Evolutionary conservation across 2,797 vertebrate species (phyloP).

Genomic region (Gymnodraco acuticeps): DNA sequence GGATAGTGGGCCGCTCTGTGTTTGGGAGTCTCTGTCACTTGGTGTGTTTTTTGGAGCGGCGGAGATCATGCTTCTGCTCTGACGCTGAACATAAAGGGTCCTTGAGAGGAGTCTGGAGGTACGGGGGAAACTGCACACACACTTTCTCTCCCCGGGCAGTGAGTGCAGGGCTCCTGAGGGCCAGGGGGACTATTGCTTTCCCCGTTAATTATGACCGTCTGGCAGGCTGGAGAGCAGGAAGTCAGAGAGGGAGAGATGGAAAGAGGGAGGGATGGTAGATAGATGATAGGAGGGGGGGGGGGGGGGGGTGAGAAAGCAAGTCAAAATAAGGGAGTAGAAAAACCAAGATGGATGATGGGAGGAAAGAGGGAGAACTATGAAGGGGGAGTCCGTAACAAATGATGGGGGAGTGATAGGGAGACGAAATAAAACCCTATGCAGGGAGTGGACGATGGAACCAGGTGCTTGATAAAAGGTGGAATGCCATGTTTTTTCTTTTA

Average conservation of each 20-base stretch:
- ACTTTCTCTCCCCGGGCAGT: constrained; percentile 61
- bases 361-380: constrained; percentile 60
- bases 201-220: constrained; percentile 89
- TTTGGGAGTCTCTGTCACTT: constrained; percentile 79
- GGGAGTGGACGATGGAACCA: constrained; percentile 83
- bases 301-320: constrained; percentile 32
- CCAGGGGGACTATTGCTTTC: constrained; percentile 87
- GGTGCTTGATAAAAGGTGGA: constrained; percentile 84
- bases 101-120: constrained; percentile 84
- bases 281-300: constrained; percentile 66
- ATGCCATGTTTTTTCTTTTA: constrained; percentile 59
- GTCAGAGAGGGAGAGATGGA: constrained; percentile 75
- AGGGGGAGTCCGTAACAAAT: constrained; percentile 43
- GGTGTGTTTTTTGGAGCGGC: constrained; percentile 74
- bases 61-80: constrained; percentile 84
- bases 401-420: constrained; percentile 65
- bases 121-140: constrained; percentile 66
- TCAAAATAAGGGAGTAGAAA: constrained; percentile 76
- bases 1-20: constrained; percentile 64
- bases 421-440: constrained; percentile 75
- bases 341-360: constrained; percentile 74
- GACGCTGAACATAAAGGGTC: constrained; percentile 85
- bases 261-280: constrained; percentile 73
- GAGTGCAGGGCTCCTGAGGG: constrained; percentile 83
- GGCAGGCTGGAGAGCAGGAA: constrained; percentile 87